Percentiles rank a stretch among this genome's conserved stretches.
Conservation (phyloP, 2,888 invertebrate genomes). For the Sesia bembeciformis region DNA sequence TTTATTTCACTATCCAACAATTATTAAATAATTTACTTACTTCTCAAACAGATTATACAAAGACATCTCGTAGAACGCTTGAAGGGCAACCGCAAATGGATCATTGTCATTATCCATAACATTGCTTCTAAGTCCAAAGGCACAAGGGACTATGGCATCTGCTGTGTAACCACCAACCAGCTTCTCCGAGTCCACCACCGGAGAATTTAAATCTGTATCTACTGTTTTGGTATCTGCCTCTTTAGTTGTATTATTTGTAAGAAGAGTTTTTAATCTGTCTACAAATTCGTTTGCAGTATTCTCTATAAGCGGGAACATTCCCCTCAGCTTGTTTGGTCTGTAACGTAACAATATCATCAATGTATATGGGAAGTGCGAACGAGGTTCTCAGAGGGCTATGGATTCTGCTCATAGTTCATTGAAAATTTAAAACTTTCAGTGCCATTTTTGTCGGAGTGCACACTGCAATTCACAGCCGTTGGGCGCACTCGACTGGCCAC, state of each 20-base stretch:
- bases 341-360: conserved; percentile 10
- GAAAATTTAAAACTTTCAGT: no score
- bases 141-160: conserved; percentile 65
- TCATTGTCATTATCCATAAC: conserved; percentile 59
- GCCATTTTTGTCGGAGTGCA: no score
- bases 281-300: conserved; percentile 54
- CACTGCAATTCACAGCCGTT: no score
- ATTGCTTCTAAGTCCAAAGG: conserved; percentile 56
- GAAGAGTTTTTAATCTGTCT: conserved; percentile 25
- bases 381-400: no score
- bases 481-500: no score
- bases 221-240: conserved; percentile 6
- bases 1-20: neutral
- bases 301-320: conserved; percentile 61
- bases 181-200: conserved; percentile 45
- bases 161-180: conserved; percentile 63
- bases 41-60: conserved; percentile 58
- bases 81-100: conserved; percentile 60
- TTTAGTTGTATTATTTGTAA: conserved; percentile 16
- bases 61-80: conserved; percentile 60
- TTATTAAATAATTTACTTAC: conserved; percentile 28
- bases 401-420: no score
- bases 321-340: conserved; percentile 62
- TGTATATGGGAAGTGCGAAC: no score
- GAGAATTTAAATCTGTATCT: conserved; percentile 1